Evolutionary conservation across 2,888 invertebrate species (phyloP), one percentile per base, ranked within the genome.

Genomic region (Cantharis rufa): DNA sequence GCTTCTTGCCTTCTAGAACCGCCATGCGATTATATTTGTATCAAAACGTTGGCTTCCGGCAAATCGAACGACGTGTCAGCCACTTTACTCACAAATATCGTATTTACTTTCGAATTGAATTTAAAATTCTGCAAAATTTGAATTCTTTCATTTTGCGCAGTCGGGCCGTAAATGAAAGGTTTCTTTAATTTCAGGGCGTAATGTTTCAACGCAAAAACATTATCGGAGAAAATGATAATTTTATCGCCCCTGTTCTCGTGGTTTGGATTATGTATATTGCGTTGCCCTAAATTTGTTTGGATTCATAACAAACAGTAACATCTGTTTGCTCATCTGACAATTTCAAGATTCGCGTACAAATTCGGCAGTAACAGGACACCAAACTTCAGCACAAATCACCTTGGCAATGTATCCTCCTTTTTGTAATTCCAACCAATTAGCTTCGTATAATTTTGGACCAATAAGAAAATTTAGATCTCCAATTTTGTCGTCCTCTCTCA

Each of bases 1-100:
- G 99, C 99, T 88, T 99, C 99, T 88, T 99, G 99, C 80, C 99
- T 91, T 76, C 99, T 91, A 0, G 99, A 99, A 5, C 99, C 99
- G 76, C 99, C 99, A 87, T 99, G 99, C 10, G 27, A 27, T 0
- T 99, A 99, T 79, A 99, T 98, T 90, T 99, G 99, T 84, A 99
- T 97, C 28, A 99, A 90, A 0, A 99, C 99, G 88, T 99, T 99
- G 0, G 99, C 99, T 89, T 99, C 99, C 0, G 99, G 99, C 85
- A 99, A 91, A 92, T 99, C 99, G 88, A 99, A 99, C 74, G 98
- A 99, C 0, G 99, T 99, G 86, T 99, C 99, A 1, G 99, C 99
- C 9, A 99, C 98, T 92, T 99, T 99, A 83, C 98, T 98, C 76
- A 99, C 99, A 88, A 99, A 99, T 85, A 99, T 99, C 1, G 99